These are phyloP conservation scores for Macaca fascicularis DNA, from an alignment of 2,113 vertebrate species.

Conservation along the genomic window T2T-MFA8v1.1 NC_088385.1:88897501-88898000, in stretches of 20 bases:
- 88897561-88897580: neutral
- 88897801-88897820: neutral
- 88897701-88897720: neutral
- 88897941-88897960: neutral
- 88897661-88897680: neutral
- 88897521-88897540: neutral
- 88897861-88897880: neutral
- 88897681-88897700: neutral
- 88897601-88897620: neutral
- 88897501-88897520: neutral
- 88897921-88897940: neutral
- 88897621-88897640: neutral
- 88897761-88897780: neutral
- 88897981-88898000: neutral
- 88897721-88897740: neutral
- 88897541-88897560: neutral
- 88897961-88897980: neutral
- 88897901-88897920: neutral
- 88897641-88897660: neutral
- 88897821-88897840: neutral
- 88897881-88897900: neutral
- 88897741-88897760: conserved; percentile 17
- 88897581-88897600: neutral
- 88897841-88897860: neutral
- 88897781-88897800: neutral